Conservation (phyloP, 30 jellyfish, hydroid and myxozoan genomes). For the Nemopilema nomurai region DNA sequence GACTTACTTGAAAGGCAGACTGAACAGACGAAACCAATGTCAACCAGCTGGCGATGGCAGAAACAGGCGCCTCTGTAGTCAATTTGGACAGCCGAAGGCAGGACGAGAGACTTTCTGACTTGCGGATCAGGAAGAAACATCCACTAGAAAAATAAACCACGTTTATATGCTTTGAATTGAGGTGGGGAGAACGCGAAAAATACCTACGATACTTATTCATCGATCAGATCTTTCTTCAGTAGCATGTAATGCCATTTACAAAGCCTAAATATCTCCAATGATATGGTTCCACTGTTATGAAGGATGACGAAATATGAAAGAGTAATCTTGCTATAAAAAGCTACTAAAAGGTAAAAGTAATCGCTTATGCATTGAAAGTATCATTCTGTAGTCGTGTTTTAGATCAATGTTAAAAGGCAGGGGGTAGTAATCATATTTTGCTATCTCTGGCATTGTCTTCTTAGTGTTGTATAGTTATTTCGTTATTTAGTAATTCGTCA, state of each 20-base stretch:
- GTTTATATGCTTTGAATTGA: neutral
- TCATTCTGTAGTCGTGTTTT: no score
- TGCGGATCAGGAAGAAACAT: conserved; percentile 77
- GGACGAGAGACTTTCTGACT: conserved; percentile 60
- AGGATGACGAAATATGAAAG: no score
- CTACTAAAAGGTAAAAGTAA: neutral
- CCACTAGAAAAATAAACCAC: conserved; percentile 59
- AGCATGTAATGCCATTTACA: neutral
- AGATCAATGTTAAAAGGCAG: no score
- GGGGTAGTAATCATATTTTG: no score
- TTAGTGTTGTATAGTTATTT: no score
- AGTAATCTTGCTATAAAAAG: no score
- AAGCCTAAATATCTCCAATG: neutral
- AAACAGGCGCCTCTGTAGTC: conserved; percentile 97
- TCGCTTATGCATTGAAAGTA: no score
- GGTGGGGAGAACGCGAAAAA: neutral
- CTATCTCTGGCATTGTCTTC: no score
- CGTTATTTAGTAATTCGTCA: no score
- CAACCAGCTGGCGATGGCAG: conserved; percentile 86
- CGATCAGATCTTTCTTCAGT: neutral
- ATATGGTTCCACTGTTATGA: no score
- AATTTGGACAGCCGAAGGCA: conserved; percentile 78
- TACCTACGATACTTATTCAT: neutral
- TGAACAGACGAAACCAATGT: conserved; percentile 94
- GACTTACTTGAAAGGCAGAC: conserved; percentile 87